Percentiles rank a stretch among this genome's conserved stretches.
These are phyloP conservation scores for Hapalemur alaotrensis DNA, from an alignment of 2,797 vertebrate species.

Conservation along the genomic window DNA sequence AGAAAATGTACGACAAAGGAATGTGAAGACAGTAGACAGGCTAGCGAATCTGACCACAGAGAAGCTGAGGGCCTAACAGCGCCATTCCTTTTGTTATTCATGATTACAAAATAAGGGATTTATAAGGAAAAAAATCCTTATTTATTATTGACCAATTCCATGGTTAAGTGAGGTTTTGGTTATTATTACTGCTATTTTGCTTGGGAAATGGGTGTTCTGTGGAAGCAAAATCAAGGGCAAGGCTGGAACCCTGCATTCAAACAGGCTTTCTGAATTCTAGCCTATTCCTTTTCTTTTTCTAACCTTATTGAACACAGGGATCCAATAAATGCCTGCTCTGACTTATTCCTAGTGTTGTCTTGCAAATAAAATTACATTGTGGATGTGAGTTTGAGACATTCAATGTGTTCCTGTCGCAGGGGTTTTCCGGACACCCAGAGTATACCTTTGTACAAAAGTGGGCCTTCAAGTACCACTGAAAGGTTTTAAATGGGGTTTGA, in stretches of 20 bases:
- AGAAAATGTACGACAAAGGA: constrained; percentile 60
- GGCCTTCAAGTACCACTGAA: constrained; percentile 40
- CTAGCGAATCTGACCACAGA: constrained; percentile 38
- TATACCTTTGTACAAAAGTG: constrained; percentile 31
- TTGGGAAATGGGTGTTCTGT: not conserved
- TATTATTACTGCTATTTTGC: not conserved
- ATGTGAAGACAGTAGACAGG: not conserved
- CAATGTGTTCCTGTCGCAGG: not conserved
- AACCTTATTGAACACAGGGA: not conserved
- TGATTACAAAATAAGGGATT: not conserved
- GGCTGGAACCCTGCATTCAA: not conserved
- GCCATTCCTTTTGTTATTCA: not conserved
- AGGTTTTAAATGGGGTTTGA: constrained; percentile 61
- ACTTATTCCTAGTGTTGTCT: not conserved
- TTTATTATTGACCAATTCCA: not conserved
- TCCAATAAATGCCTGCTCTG: not conserved
- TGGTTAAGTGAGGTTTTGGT: not conserved
- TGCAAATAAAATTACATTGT: not conserved
- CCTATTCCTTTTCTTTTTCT: not conserved
- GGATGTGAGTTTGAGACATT: not conserved
- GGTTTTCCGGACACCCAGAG: not conserved
- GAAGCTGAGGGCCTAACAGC: not conserved
- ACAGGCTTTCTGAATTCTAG: not conserved
- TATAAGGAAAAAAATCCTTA: not conserved
- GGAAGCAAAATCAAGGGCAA: not conserved